Base-by-base conservation (phyloP, 2,888 invertebrate species). In the Caenorhabditis sp. region DNA sequence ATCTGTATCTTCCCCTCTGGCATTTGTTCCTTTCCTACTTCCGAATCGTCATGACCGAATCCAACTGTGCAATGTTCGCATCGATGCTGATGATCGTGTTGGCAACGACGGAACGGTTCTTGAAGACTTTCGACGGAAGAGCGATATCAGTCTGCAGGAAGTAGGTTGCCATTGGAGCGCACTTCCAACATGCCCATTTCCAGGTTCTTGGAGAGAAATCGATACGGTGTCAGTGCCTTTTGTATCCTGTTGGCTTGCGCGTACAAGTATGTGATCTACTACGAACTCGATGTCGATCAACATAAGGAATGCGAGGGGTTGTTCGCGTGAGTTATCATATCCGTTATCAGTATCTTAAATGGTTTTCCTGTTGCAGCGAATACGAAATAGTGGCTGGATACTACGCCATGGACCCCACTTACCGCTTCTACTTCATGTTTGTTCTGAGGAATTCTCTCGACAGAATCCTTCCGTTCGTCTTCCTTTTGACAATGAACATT, bases 361-460 rank as follows among this genome's bases (percentile, higher is more conserved):
- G 13, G 40, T 40, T 40, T 13, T 13, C 13, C 32, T 4, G 24
- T 84, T 86, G 58, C 69, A 87, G 88, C 18, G 72, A 80, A 51
- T 88, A 84, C 70, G 86, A 86, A 58, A 86, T 88, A 24, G 69
- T 84, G 9, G 64, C 80, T 0, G 85, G 87, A 20, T 69, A 64
- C 2, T 79, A 86, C 9, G 74, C 83, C 0, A 24, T 37, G 9
- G 51, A 83, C 53, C 58, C 51, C 6, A 56, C 64, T 9, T 88
- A 88, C 68, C 79, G 87, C 8, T 89, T 90, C 65, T 90, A 86
- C 82, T 91, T 89, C 88, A 91, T 90, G 91, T 91, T 91, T 72
- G 62, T 90, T 8, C 87, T 87, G 3, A 47, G 91, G 13, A 91
- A 90, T 60, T 53, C 86, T 15, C 80, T 91, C 56, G 91, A 91